Evolutionary conservation across 2,797 vertebrate species (phyloP).

Genomic region (Lepilemur septentrionalis): DNA sequence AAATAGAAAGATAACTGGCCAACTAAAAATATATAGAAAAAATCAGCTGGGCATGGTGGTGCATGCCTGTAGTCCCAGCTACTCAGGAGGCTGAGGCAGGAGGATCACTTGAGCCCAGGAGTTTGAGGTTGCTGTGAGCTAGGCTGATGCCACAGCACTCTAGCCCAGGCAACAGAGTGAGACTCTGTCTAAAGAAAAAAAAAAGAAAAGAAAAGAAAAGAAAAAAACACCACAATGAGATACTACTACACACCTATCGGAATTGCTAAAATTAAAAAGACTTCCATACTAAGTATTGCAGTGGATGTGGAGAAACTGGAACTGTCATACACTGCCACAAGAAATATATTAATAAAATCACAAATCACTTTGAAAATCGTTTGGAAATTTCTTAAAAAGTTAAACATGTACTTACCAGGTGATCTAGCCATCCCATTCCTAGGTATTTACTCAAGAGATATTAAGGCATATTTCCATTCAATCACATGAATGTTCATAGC

Average conservation of each 20-base stretch:
- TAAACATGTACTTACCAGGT: background rate
- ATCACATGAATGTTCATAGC: background rate
- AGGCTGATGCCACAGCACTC: no score
- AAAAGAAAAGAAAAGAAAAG: no score
- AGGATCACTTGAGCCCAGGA: no score
- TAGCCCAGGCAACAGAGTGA: no score
- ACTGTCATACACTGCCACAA: background rate
- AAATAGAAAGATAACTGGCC: no score
- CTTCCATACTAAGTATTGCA: background rate
- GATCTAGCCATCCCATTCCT: background rate
- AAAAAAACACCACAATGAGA: background rate
- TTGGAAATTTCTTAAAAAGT: background rate
- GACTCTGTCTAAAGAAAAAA: no score
- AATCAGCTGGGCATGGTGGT: no score
- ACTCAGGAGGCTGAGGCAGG: no score
- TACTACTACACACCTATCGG: accelerated
- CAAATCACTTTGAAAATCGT: background rate
- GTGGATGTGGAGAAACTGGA: background rate
- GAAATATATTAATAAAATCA: background rate
- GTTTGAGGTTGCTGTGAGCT: no score
- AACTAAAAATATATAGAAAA: no score
- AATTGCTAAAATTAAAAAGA: background rate
- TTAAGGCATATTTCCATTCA: background rate
- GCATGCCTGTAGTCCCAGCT: no score
- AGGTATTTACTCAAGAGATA: background rate